phyloP scores from a whole-genome alignment of 2,797 vertebrate genomes.

The Myripristis murdjan region DNA sequence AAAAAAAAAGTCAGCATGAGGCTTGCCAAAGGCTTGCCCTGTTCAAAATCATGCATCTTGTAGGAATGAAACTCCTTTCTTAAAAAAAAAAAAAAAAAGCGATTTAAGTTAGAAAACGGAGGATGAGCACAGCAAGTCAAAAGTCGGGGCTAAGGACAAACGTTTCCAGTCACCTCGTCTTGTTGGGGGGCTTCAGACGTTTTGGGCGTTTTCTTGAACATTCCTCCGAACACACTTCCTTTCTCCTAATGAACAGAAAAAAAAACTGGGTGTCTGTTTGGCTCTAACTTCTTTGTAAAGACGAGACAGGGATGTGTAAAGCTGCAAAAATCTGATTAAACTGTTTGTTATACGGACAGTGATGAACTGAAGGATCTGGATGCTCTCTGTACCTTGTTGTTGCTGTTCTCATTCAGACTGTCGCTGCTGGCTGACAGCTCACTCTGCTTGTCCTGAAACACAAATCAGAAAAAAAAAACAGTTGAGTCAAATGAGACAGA shows the following conservation, averaged over 20 bases:
- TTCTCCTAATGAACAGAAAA: conserved; percentile 50
- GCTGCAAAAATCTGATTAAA: background rate
- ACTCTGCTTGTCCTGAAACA: conserved; percentile 47
- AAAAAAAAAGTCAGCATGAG: no score
- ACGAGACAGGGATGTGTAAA: background rate
- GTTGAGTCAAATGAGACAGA: no score
- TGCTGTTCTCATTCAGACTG: conserved; percentile 39
- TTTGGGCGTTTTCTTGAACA: conserved; percentile 70
- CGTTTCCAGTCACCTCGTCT: conserved; percentile 38
- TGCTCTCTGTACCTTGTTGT: conserved; percentile 40
- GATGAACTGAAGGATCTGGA: no score
- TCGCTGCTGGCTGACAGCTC: conserved; percentile 42
- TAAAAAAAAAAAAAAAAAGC: no score
- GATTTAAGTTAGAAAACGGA: no score
- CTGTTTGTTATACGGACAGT: no score
- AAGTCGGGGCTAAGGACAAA: background rate
- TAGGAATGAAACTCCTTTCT: no score
- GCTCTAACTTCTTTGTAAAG: no score
- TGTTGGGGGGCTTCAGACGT: conserved; percentile 24
- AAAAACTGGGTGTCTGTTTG: no score
- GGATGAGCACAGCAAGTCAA: background rate
- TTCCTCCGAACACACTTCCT: conserved; percentile 58
- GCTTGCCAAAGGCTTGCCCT: no score
- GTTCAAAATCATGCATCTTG: no score
- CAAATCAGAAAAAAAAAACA: no score